phyloP scores from a whole-genome alignment of 2,113 vertebrate genomes.

The Pristiophorus japonicus region DNA sequence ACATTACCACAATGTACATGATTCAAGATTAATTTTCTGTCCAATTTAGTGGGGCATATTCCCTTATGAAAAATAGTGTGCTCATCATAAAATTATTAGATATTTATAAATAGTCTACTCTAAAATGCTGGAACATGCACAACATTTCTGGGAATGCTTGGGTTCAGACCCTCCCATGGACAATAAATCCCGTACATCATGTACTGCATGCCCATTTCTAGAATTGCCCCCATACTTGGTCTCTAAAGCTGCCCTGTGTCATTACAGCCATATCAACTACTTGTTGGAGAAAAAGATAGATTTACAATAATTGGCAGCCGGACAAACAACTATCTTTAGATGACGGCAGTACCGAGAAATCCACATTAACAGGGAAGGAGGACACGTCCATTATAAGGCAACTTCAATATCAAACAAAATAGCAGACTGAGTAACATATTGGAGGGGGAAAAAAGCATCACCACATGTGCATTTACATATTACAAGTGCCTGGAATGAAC shows the following conservation, averaged over 20 bases:
- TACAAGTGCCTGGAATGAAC: neutral
- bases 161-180: neutral
- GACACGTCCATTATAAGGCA: neutral
- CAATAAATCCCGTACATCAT: neutral
- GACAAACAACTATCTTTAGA: neutral
- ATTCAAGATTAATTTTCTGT: slow-evolving; percentile 8
- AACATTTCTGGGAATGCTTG: neutral
- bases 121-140: neutral
- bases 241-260: neutral
- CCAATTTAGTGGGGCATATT: neutral
- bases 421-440: neutral
- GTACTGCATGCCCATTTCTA: neutral
- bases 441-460: neutral
- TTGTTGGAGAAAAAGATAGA: neutral
- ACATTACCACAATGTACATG: neutral
- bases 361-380: neutral
- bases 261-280: neutral
- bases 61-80: neutral
- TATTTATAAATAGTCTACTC: neutral
- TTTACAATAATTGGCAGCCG: neutral
- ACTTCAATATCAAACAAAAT: neutral
- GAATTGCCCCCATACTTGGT: neutral
- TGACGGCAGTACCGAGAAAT: neutral
- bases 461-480: neutral
- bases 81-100: neutral